A percentile compares a stretch with the other conserved stretches of the same genome.
phyloP scores from a whole-genome alignment of 2,113 vertebrate genomes.

The Nyctibius bracteatus region DNA sequence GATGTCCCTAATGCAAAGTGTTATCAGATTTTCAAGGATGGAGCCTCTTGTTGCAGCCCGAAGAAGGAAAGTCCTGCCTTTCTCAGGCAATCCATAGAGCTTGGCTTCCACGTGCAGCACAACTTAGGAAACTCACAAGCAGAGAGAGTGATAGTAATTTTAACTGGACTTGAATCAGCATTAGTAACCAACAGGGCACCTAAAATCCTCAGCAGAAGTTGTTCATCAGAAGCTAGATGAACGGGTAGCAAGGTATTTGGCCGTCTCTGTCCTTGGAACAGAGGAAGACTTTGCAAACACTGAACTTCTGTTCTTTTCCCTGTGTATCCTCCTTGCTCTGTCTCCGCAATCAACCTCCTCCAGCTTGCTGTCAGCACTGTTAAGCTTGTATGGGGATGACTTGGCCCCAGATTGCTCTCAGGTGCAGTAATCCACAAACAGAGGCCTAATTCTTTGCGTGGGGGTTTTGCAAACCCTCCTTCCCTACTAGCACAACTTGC shows the following conservation, averaged over 20 bases:
- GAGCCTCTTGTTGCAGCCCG: background rate
- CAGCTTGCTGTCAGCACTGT: background rate
- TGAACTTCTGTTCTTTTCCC: background rate
- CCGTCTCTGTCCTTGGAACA: background rate
- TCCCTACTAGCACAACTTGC: background rate
- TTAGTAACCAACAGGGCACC: background rate
- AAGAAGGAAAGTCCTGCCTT: background rate
- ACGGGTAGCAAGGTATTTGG: rapidly evolving
- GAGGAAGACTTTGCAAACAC: background rate
- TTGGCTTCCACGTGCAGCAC: background rate
- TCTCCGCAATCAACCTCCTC: background rate
- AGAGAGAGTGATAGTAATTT: background rate
- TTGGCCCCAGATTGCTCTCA: background rate
- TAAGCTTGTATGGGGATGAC: background rate
- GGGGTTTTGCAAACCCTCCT: background rate
- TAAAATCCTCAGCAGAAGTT: background rate
- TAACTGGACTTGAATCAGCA: background rate
- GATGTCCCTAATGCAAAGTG: background rate
- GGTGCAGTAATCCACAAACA: background rate
- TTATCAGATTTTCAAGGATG: constrained; percentile 17
- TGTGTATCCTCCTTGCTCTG: background rate
- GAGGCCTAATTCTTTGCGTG: background rate
- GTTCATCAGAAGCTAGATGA: background rate
- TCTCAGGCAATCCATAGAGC: background rate
- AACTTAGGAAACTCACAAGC: background rate